phyloP scores from a whole-genome alignment of 2,888 invertebrate genomes.

The Nephrotoma flavescens region DNA sequence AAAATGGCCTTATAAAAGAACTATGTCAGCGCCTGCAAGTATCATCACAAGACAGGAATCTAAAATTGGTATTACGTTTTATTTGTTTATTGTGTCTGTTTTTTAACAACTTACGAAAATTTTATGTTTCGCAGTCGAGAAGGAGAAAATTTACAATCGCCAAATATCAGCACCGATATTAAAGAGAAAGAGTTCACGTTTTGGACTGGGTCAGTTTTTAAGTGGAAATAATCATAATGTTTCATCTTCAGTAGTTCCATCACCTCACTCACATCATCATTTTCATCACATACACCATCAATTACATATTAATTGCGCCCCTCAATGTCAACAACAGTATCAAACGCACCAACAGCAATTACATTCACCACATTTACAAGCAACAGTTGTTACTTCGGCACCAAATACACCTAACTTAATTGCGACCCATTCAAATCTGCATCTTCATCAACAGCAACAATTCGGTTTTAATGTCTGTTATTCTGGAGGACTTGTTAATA shows the following conservation, averaged over 20 bases:
- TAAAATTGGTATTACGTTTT: constrained; percentile 39
- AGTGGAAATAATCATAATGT: constrained; percentile 30
- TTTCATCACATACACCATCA: constrained; percentile 7
- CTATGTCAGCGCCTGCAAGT: constrained; percentile 84
- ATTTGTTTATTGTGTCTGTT: constrained; percentile 8
- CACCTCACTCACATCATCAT: constrained; percentile 12
- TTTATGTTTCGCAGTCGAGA: constrained; percentile 35
- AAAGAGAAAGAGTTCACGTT: constrained; percentile 81
- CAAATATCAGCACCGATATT: constrained; percentile 93
- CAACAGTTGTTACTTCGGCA: constrained; percentile 6
- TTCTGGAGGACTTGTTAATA: neutral
- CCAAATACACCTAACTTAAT: constrained; percentile 11
- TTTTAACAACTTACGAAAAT: neutral
- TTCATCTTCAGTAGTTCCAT: constrained; percentile 20
- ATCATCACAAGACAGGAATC: constrained; percentile 61
- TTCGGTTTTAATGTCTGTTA: neutral
- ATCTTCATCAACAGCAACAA: constrained; percentile 11
- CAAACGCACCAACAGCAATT: constrained; percentile 12
- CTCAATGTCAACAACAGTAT: constrained; percentile 12
- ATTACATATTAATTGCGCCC: constrained; percentile 8
- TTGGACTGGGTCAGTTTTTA: constrained; percentile 77
- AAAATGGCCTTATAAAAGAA: constrained; percentile 90
- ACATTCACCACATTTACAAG: constrained; percentile 1
- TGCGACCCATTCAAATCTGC: constrained; percentile 9
- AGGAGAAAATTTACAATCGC: constrained; percentile 75